Evolutionary conservation across 2,797 vertebrate genomes (phyloP), one percentile per base, ranked within the genome.

Genomic region (Echiichthys vipera): DNA sequence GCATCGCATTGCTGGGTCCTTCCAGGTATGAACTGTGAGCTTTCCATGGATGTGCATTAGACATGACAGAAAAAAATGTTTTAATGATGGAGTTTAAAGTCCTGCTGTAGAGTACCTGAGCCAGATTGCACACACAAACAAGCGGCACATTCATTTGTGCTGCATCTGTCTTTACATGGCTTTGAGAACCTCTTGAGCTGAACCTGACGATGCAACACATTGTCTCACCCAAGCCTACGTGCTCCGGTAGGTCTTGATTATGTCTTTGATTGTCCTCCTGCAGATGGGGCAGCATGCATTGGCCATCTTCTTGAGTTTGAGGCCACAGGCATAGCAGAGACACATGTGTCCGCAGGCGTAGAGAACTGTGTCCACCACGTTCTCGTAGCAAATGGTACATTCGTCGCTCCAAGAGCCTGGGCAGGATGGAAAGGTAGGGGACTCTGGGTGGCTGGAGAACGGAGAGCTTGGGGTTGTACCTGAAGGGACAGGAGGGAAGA

Each of bases 281-380:
- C 98, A 99, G 90, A 99, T 99, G 74, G 98, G 97, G 76, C 98
- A 99, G 91, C 96, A 97, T 22, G 97, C 96, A 0, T 98, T 97
- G 88, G 95, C 83, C 92, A 98, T 96, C 92, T 97, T 97, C 95
- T 98, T 98, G 78, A 99, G 96, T 81, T 96, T 97, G 80, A 98
- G 94, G 80, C 97, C 98, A 5, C 98, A 99, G 0, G 95, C 74
- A 49, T 97, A 98, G 93, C 98, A 99, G 86, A 99, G 95, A 94
- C 98, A 99, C 96, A 99, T 98, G 93, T 99, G 98, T 72, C 98
- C 98, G 22, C 98, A 99, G 51, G 97, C 96, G 76, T 99, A 98
- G 91, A 99, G 97, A 85, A 98, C 98, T 0, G 97, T 97, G 94
- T 99, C 97, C 90, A 98, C 98, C 34, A 93, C 86, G 30, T 97